A percentile compares a stretch with the other conserved stretches of the same genome.
Conservation (phyloP, 2,797 vertebrate species). For the Discoglossus pictus region DNA sequence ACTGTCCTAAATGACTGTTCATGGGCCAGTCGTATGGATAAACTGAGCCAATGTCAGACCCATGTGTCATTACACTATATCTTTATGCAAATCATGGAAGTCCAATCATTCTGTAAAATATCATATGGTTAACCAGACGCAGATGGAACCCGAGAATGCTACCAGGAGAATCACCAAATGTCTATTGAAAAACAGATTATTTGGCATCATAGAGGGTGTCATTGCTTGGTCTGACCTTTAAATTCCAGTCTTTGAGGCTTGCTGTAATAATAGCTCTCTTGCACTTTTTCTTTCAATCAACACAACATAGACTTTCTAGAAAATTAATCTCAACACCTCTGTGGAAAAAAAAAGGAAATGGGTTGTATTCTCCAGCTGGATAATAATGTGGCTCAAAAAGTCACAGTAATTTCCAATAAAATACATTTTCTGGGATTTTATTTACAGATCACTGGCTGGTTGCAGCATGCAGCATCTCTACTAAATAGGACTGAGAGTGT, state of each 20-base stretch:
- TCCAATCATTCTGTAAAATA: too few relatives aligned
- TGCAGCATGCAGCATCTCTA: not conserved
- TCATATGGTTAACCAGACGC: slow-evolving; percentile 6
- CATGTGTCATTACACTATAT: too few relatives aligned
- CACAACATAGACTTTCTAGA: slow-evolving; percentile 13
- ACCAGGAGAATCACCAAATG: not conserved
- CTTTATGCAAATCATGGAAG: too few relatives aligned
- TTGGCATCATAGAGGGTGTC: slow-evolving; percentile 12
- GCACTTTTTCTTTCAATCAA: slow-evolving; percentile 39
- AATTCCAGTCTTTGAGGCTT: slow-evolving; percentile 29
- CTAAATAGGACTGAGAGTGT: slow-evolving; percentile 5
- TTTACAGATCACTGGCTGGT: slow-evolving; percentile 31
- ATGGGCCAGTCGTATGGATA: too few relatives aligned
- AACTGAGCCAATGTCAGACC: too few relatives aligned
- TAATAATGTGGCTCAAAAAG: slow-evolving; percentile 17
- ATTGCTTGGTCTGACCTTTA: slow-evolving; percentile 33
- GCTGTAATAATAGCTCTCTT: slow-evolving; percentile 21
- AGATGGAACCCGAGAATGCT: slow-evolving; percentile 9
- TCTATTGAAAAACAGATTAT: slow-evolving; percentile 38
- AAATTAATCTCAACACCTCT: slow-evolving; percentile 26
- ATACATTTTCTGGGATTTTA: slow-evolving; percentile 20
- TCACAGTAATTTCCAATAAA: slow-evolving; percentile 14
- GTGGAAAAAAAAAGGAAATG: slow-evolving; percentile 1
- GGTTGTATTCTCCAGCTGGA: slow-evolving; percentile 7
- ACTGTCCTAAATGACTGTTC: too few relatives aligned